Evolutionary conservation across 64 coral and sea anemone species (phyloP).

Genomic region (Anthopleura sola): DNA sequence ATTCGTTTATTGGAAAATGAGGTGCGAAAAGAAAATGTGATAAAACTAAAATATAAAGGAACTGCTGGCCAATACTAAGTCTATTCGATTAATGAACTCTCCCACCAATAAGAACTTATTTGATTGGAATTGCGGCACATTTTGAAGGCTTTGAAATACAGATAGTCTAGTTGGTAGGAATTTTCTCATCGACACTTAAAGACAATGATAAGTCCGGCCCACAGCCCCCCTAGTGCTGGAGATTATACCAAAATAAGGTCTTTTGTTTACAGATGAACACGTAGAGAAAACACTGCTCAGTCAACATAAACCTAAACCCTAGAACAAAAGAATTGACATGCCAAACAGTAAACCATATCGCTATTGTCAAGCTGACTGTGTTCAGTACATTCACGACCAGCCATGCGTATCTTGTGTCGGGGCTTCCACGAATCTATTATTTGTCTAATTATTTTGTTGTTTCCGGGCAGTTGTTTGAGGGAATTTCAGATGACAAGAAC

Average conservation of each 20-base stretch:
- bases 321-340: not conserved
- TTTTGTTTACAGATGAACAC: constrained; percentile 15
- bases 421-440: not conserved
- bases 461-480: constrained; percentile 12
- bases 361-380: not conserved
- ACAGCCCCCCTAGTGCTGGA: constrained; percentile 17
- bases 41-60: not conserved
- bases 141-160: constrained; percentile 9
- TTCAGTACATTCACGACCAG: not conserved
- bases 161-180: not conserved
- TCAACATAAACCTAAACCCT: constrained; percentile 20
- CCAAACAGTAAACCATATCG: not conserved
- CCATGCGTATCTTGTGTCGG: constrained; percentile 1
- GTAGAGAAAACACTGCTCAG: not conserved
- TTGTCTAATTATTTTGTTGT: not conserved
- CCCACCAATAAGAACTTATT: not conserved
- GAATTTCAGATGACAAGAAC: not conserved
- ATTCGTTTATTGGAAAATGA: constrained; percentile 6
- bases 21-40: not conserved
- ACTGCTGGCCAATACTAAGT: not conserved
- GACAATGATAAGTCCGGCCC: not conserved
- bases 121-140: not conserved
- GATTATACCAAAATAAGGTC: not conserved
- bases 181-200: constrained; percentile 2
- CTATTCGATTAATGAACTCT: not conserved